Evolutionary conservation across 2,113 vertebrate species (phyloP).

Genomic region (Pagrus major): DNA sequence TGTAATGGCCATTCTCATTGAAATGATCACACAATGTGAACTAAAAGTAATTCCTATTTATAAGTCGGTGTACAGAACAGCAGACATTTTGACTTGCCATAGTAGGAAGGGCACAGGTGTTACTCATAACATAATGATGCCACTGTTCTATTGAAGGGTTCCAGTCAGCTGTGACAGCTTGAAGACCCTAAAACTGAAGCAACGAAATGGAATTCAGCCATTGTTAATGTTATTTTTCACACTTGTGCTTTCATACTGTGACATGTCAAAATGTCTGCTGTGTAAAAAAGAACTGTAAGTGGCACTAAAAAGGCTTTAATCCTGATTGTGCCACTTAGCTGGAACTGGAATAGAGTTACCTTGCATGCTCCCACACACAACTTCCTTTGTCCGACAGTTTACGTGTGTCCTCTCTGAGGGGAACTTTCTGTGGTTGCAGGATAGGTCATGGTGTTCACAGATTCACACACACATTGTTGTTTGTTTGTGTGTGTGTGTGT

Average conservation of each 20-base stretch:
- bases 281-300: not conserved
- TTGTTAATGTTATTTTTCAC: not conserved
- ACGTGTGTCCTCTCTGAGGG: not conserved
- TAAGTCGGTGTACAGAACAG: no score
- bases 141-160: not conserved
- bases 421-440: slow-evolving; percentile 8
- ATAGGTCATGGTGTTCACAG: slow-evolving; percentile 39
- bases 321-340: not conserved
- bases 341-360: not conserved
- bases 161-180: not conserved
- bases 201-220: not conserved
- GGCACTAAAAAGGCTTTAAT: slow-evolving; percentile 5
- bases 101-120: not conserved
- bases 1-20: no score
- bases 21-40: no score
- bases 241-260: not conserved
- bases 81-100: not conserved
- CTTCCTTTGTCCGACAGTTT: not conserved
- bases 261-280: not conserved
- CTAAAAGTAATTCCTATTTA: no score
- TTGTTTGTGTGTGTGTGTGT: slow-evolving; percentile 31
- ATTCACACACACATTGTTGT: slow-evolving; percentile 27
- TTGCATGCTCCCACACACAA: no score
- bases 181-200: not conserved
- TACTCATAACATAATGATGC: not conserved